These are phyloP conservation scores for Myotis myotis DNA, from an alignment of 2,797 vertebrate species.

Conservation along the genomic window DNA sequence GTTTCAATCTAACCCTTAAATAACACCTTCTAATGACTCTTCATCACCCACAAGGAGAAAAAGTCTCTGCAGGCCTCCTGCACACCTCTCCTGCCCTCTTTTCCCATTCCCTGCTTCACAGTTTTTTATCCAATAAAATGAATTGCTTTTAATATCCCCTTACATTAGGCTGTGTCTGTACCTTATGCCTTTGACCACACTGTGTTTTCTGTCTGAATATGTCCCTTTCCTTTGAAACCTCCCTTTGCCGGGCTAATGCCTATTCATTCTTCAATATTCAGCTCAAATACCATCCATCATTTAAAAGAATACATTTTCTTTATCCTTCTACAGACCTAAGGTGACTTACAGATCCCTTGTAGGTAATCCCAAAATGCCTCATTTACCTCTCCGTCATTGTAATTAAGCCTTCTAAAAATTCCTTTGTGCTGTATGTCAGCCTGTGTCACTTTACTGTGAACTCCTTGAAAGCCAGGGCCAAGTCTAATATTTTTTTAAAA, in stretches of 20 bases:
- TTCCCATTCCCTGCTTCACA: background rate
- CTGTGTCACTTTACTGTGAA: background rate
- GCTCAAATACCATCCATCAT: background rate
- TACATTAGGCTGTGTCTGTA: background rate
- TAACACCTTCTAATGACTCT: background rate
- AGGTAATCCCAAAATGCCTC: background rate
- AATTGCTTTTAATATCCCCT: background rate
- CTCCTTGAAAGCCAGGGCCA: background rate
- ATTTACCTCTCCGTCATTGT: background rate
- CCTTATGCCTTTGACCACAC: background rate
- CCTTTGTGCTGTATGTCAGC: background rate
- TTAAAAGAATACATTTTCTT: conserved; percentile 21
- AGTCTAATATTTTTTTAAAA: background rate
- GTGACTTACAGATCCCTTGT: background rate
- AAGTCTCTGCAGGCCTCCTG: background rate
- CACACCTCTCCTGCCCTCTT: background rate
- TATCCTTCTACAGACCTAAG: background rate
- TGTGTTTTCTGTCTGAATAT: background rate
- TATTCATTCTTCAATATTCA: conserved; percentile 16
- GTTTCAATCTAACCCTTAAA: background rate
- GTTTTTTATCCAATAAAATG: background rate
- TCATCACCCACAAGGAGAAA: background rate
- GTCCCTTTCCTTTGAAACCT: background rate
- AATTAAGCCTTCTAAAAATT: conserved; percentile 8
- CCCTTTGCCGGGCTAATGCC: background rate